Evolutionary conservation across 2,797 vertebrate species (phyloP).

Genomic region (Sarcoramphus papa): DNA sequence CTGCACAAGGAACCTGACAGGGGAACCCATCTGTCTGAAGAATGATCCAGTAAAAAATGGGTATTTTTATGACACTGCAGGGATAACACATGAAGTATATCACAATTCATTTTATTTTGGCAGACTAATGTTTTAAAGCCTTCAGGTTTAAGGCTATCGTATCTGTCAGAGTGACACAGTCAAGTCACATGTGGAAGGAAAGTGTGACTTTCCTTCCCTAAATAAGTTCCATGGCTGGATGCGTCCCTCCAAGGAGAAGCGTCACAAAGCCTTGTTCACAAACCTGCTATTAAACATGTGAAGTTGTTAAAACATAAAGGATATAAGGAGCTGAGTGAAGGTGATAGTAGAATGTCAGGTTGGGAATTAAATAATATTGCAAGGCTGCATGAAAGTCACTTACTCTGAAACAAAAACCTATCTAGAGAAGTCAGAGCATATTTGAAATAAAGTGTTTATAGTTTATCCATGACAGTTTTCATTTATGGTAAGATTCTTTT

Average conservation of each 20-base stretch:
- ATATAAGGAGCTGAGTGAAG: not conserved
- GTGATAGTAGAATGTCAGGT: not conserved
- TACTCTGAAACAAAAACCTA: not conserved
- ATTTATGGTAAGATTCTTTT: not conserved
- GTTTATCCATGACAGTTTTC: not conserved
- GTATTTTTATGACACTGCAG: not conserved
- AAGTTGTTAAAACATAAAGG: not conserved
- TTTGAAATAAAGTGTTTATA: not conserved
- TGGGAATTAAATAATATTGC: not conserved
- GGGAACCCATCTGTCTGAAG: not conserved
- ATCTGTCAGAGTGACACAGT: not conserved
- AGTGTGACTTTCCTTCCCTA: conserved; percentile 4
- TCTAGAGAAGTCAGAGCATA: not conserved
- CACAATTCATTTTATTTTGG: not conserved
- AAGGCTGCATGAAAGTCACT: not conserved
- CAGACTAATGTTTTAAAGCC: not conserved
- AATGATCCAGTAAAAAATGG: not conserved
- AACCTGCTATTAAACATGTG: not conserved
- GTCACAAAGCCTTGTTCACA: not conserved
- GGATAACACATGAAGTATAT: not conserved
- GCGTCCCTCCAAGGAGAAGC: not conserved
- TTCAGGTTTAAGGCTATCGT: not conserved
- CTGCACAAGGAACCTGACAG: not conserved
- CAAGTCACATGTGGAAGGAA: not conserved
- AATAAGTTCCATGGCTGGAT: not conserved